Base-by-base conservation (phyloP, 2,888 invertebrate species). In the Napeogenes inachia region DNA sequence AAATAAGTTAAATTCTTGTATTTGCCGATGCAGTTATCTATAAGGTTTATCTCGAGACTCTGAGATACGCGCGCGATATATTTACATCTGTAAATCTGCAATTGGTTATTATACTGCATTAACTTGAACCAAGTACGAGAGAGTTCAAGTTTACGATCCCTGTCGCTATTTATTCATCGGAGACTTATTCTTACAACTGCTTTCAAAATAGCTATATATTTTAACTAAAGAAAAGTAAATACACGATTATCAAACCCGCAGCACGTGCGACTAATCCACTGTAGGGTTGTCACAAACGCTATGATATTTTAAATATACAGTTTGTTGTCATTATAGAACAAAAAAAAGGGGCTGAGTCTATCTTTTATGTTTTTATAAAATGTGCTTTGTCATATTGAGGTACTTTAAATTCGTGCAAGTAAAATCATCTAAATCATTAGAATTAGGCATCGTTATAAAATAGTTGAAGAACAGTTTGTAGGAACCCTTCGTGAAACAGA, bases 241-340 rank as follows among this genome's bases (percentile, higher is more conserved):
- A 67, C 66, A 62, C 66, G 70, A 66, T 81, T 80, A 75, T 78
- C 75, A 74, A 79, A 80, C 70, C 62, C 59, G 62, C 67, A 76
- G 82, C 83, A 82, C 83, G 84, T 80, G 84, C 79, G 72, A 61
- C 69, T 69, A 67, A 72, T 71, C 71, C 70, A 64, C 63, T 65
- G 69, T 68, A 73, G 70, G 66, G 56, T 68, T 32, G 56, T 21
- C 55, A 13, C 62, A 63, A 56, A 67, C 69, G 38, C 61, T 56
- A 45, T 57, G 57, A 47, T 56, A 33, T 59, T 45, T 45, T 50
- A 62, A 57, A 54, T 42, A 10, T 42, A 42, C 8, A 10, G 5
- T 10, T 10, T 10, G 3, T 42, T 42, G 35, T 47, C 47, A 2
- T 13, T 47, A n/a, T 13, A 13, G 13, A 47, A 6, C 4, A 13